Evolutionary conservation across 2,113 vertebrate species (phyloP).

Genomic region (Phyllostomus discolor): DNA sequence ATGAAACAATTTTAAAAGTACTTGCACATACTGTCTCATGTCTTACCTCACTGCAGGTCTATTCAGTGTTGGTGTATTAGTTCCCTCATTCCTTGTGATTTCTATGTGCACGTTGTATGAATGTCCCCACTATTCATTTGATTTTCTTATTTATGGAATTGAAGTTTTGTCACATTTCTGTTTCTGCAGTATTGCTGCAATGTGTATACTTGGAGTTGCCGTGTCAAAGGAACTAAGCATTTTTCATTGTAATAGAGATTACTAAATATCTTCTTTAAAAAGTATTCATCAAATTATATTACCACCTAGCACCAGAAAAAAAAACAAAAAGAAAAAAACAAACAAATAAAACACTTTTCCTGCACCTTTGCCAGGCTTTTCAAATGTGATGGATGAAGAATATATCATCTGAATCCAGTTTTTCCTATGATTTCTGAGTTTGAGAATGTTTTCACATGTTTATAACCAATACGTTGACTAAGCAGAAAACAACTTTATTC

Average conservation of each 20-base stretch:
- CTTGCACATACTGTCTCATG: background rate
- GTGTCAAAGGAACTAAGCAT: background rate
- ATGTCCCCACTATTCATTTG: background rate
- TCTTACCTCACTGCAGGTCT: background rate
- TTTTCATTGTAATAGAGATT: constrained; percentile 18
- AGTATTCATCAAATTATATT: background rate
- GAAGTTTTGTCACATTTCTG: background rate
- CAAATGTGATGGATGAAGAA: background rate
- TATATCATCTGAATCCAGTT: background rate
- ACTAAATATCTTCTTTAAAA: background rate
- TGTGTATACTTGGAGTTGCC: background rate
- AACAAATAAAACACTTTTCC: background rate
- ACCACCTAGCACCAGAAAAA: background rate
- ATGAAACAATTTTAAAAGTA: background rate
- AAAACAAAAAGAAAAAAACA: background rate
- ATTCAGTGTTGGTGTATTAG: fast-evolving
- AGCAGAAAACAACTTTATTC: background rate
- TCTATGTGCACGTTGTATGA: fast-evolving
- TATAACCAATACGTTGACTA: background rate
- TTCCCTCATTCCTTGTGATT: background rate
- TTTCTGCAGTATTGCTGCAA: background rate
- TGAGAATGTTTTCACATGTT: background rate
- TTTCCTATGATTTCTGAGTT: background rate
- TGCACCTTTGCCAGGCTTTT: background rate
- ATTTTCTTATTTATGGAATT: background rate